A percentile compares a stretch with the other conserved stretches of the same genome.
Conservation (phyloP, 1,140 invertebrate genomes). For the Brachionus plicatilis region DNA sequence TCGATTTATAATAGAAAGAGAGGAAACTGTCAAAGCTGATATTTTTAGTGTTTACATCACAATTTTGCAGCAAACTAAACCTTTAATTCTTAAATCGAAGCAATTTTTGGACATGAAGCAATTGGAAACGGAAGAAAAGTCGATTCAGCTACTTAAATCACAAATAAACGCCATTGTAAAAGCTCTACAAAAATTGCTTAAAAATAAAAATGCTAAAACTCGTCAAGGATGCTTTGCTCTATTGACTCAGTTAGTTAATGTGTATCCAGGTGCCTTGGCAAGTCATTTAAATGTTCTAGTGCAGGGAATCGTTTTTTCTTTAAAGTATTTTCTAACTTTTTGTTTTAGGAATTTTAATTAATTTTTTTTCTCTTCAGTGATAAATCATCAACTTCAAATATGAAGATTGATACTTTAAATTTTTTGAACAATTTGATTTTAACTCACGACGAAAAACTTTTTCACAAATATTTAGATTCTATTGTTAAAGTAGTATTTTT, state of each 20-base stretch:
- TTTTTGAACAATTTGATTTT: conserved; percentile 81
- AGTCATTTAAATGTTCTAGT: conserved; percentile 77
- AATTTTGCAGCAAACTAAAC: conserved; percentile 78
- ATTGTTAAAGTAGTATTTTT: conserved; percentile 66
- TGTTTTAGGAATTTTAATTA: too few relatives aligned
- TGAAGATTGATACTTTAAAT: conserved; percentile 93
- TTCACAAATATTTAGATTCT: conserved; percentile 71
- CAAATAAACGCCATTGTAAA: conserved; percentile 73
- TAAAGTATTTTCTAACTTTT: conserved; percentile 60
- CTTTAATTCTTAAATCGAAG: conserved; percentile 45
- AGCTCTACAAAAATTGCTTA: conserved; percentile 80
- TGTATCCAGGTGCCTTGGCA: conserved; percentile 77
- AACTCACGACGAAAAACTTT: conserved; percentile 72
- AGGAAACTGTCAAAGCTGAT: conserved; percentile 97
- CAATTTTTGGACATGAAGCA: not conserved
- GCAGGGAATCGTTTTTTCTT: conserved; percentile 80
- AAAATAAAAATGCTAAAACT: conserved; percentile 86
- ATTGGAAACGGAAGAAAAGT: not conserved
- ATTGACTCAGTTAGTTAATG: conserved; percentile 79
- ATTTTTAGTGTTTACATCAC: conserved; percentile 93
- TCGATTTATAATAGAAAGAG: conserved; percentile 66
- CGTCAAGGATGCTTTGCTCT: conserved; percentile 84
- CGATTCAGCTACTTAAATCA: conserved; percentile 47
- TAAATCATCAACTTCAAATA: conserved; percentile 88
- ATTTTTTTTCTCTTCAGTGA: conserved; percentile 61